Conservation (phyloP, 2,113 vertebrate genomes). For the Pelecanoides urinatrix region DNA sequence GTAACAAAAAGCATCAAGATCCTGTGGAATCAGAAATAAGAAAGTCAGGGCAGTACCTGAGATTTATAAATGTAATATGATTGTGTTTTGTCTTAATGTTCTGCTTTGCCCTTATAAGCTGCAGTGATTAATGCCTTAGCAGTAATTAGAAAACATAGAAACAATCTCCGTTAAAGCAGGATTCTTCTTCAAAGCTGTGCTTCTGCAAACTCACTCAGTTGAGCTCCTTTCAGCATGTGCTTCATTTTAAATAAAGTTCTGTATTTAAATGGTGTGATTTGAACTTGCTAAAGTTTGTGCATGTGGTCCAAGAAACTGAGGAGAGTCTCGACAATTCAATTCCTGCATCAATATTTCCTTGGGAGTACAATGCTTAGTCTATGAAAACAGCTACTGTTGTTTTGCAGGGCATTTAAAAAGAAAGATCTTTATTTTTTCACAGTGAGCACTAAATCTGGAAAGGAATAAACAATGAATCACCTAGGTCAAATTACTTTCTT, state of each 20-base stretch:
- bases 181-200: background rate
- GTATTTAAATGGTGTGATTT: background rate
- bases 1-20: background rate
- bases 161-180: background rate
- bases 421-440: background rate
- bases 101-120: background rate
- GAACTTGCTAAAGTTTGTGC: background rate
- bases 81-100: background rate
- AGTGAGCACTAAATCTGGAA: background rate
- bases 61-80: background rate
- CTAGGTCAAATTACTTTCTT: constrained; percentile 24
- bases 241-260: background rate
- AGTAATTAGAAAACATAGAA: background rate
- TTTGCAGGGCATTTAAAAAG: background rate
- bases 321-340: background rate
- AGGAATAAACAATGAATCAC: background rate
- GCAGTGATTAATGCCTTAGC: background rate
- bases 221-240: background rate
- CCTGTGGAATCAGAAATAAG: background rate
- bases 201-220: background rate
- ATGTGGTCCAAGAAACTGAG: background rate
- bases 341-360: background rate
- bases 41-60: background rate
- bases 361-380: background rate
- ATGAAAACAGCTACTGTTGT: background rate